phyloP scores from a whole-genome alignment of 2,888 invertebrate species.

The Cephus nigrinus region DNA sequence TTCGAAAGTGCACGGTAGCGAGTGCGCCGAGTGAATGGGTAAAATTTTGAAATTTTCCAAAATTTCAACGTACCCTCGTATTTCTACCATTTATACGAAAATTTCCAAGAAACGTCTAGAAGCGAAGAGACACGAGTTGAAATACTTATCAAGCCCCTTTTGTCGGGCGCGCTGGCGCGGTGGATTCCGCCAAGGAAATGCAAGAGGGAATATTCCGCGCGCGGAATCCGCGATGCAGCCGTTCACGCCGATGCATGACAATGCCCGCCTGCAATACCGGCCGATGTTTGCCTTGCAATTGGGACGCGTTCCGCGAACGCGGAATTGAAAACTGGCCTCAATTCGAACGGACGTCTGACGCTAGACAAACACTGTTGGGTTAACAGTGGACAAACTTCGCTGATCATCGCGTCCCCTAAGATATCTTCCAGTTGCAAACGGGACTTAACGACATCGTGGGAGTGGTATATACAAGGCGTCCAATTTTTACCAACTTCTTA shows the following conservation, averaged over 20 bases:
- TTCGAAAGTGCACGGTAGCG: not conserved
- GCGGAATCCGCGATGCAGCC: not conserved
- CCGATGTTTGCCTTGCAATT: constrained; percentile 41
- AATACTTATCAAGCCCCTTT: not conserved
- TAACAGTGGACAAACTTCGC: not conserved
- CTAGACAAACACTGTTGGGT: not conserved
- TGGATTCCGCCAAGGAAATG: not conserved
- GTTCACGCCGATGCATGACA: constrained; percentile 13
- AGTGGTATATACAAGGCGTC: not conserved
- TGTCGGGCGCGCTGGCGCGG: not conserved
- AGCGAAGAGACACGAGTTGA: not conserved
- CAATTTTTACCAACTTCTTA: not conserved
- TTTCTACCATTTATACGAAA: not conserved
- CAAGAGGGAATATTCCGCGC: not conserved
- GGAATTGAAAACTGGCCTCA: constrained; percentile 56
- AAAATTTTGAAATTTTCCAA: not conserved
- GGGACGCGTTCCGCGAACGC: constrained; percentile 58
- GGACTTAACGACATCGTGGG: not conserved
- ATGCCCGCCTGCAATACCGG: constrained; percentile 23
- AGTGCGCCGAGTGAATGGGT: not conserved
- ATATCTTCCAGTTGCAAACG: not conserved
- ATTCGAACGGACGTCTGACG: constrained; percentile 27
- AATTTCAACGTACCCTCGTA: too few relatives aligned
- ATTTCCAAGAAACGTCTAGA: not conserved
- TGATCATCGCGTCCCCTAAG: not conserved